phyloP scores from a whole-genome alignment of 2,888 invertebrate genomes.

The Latheticus oryzae region DNA sequence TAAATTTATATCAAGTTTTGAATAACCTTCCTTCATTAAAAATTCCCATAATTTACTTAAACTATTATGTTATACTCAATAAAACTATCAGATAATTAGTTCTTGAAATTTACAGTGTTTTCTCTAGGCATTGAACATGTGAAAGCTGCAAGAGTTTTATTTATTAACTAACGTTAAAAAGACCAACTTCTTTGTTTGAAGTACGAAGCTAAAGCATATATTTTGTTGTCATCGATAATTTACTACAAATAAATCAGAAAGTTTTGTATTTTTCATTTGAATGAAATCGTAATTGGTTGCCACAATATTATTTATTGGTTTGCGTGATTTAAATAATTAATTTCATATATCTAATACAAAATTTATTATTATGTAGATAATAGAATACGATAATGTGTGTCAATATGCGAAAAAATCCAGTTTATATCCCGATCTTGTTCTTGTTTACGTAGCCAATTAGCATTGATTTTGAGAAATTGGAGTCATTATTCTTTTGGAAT shows the following conservation, averaged over 20 bases:
- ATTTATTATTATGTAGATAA: constrained; percentile 26
- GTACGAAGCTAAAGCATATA: constrained; percentile 24
- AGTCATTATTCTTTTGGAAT: constrained; percentile 34
- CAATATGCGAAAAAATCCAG: constrained; percentile 11
- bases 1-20: constrained; percentile 10
- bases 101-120: constrained; percentile 27
- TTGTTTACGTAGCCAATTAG: constrained; percentile 24
- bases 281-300: constrained; percentile 34
- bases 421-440: not conserved
- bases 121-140: constrained; percentile 24
- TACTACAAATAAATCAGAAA: constrained; percentile 29
- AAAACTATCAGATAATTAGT: constrained; percentile 23
- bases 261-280: constrained; percentile 24
- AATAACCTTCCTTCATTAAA: constrained; percentile 17
- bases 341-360: constrained; percentile 21
- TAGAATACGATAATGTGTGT: constrained; percentile 27
- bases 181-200: constrained; percentile 26
- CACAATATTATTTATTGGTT: constrained; percentile 32
- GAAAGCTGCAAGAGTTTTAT: constrained; percentile 21
- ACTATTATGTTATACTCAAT: constrained; percentile 31
- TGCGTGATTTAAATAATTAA: constrained; percentile 35
- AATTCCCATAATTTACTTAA: constrained; percentile 32
- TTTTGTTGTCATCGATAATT: constrained; percentile 37
- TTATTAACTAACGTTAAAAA: constrained; percentile 20
- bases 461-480: constrained; percentile 28